Evolutionary conservation across 1,140 invertebrate genomes (phyloP), one percentile per base, ranked within the genome.

Genomic region (Lepidostoma basale): DNA sequence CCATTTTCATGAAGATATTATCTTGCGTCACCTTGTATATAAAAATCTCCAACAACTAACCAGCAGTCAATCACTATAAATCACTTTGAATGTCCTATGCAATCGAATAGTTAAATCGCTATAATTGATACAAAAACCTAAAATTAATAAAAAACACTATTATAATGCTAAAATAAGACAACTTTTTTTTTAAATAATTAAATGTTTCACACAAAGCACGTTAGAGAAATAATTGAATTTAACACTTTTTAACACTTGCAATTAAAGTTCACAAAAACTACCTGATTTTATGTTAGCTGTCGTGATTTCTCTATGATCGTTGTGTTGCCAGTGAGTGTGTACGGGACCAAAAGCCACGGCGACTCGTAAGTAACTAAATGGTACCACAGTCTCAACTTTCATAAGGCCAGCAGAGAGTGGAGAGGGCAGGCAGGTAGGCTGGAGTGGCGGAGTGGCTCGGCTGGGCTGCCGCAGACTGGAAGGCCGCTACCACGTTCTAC

Each of bases 101-200:
- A 12, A 49, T 20, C 25, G n/a, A 30, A 56, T 33, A 30, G 28
- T 56, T 28, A 56, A 30, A 20, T 16, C 52, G 26, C 20, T 56
- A 14, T 1, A 30, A 33, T 12, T 33, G 30, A 33, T 6, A 33
- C 12, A 12, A 33, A 30, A 56, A 30, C 52, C 52, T 56, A 30
- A 18, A 56, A 56, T n/a, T n/a, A n/a, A n/a, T n/a, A 56, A 56
- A 30, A 16, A 16, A 56, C n/a, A 56, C 52, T n/a, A n/a, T n/a
- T n/a, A 56, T 12, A 56, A 56, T 16, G 30, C 28, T 16, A 1
- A 18, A 30, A 20, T 30, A 12, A 14, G 28, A 56, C 28, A 56
- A 56, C n/a, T 28, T 25, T 14, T 30, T 56, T n/a, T 33, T 16
- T 33, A 56, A 56, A 56, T 30, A 8, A 56, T 28, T 56, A 6